phyloP scores from a whole-genome alignment of 2,113 vertebrate species.

The Menidia beryllina region DNA sequence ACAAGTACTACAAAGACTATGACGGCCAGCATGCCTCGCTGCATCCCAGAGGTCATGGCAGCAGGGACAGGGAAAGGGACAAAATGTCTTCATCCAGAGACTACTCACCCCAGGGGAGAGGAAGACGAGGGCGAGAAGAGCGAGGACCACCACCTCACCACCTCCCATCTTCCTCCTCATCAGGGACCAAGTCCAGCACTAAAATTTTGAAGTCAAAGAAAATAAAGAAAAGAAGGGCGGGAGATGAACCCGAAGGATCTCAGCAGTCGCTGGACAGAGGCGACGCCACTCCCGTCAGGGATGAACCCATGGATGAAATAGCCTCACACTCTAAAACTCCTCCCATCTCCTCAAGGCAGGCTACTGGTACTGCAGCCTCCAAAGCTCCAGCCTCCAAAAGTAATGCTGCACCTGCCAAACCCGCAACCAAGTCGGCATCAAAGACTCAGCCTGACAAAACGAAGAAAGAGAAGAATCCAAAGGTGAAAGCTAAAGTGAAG shows the following conservation, averaged over 20 bases:
- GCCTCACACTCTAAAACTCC: slow-evolving; percentile 59
- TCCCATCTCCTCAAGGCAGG: slow-evolving; percentile 58
- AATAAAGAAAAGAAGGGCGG: slow-evolving; percentile 89
- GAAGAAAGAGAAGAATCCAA: slow-evolving; percentile 65
- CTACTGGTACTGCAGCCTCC: not conserved
- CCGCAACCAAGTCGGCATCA: slow-evolving; percentile 55
- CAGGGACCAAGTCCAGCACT: slow-evolving; percentile 75
- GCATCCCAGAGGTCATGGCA: slow-evolving; percentile 66
- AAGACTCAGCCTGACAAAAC: slow-evolving; percentile 65
- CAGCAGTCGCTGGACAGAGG: slow-evolving; percentile 88
- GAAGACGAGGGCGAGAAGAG: slow-evolving; percentile 91
- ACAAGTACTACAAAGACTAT: slow-evolving; percentile 93
- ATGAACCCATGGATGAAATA: slow-evolving; percentile 94
- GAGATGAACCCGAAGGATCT: slow-evolving; percentile 89
- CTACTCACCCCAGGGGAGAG: slow-evolving; percentile 88
- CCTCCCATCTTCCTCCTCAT: slow-evolving; percentile 75
- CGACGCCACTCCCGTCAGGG: slow-evolving; percentile 95
- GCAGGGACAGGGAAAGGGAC: slow-evolving; percentile 72
- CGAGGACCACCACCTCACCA: slow-evolving; percentile 76
- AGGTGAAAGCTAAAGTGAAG: slow-evolving; percentile 74
- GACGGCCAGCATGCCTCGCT: slow-evolving; percentile 65
- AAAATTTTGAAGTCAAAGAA: slow-evolving; percentile 87
- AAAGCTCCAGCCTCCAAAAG: slow-evolving; percentile 72
- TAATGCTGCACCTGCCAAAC: slow-evolving; percentile 85
- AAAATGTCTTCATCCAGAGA: slow-evolving; percentile 86